Evolutionary conservation across 92 coral and sea anemone species (phyloP).

Genomic region (Umimayanthus kanabou): DNA sequence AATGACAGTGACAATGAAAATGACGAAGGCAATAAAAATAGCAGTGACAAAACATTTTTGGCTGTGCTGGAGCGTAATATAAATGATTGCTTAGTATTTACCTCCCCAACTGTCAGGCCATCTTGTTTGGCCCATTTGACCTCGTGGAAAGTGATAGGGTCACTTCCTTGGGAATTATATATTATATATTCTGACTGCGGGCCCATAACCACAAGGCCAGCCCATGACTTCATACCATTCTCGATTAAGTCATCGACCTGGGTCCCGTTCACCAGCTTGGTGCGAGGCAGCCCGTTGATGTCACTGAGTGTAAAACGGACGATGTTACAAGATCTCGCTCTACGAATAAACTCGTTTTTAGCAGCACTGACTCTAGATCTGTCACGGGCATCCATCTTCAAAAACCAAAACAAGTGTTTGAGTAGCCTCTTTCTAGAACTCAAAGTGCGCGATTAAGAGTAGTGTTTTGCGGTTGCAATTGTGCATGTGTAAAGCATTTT

Average conservation of each 20-base stretch:
- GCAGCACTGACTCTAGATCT: neutral
- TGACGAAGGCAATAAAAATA: too few relatives aligned
- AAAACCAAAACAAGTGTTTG: neutral
- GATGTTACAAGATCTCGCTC: slow-evolving; percentile 28
- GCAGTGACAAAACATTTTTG: too few relatives aligned
- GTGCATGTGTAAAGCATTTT: too few relatives aligned
- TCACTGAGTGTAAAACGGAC: slow-evolving; percentile 34
- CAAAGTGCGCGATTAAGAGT: too few relatives aligned
- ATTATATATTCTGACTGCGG: neutral
- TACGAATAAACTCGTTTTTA: neutral
- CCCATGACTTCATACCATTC: slow-evolving; percentile 29
- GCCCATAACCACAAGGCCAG: neutral
- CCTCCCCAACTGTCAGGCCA: slow-evolving; percentile 37
- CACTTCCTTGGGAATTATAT: slow-evolving; percentile 18
- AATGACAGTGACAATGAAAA: too few relatives aligned
- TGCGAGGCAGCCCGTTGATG: slow-evolving; percentile 33
- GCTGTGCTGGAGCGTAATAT: too few relatives aligned
- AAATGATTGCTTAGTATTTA: neutral
- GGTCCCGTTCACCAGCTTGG: slow-evolving; percentile 27
- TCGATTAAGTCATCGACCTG: slow-evolving; percentile 3
- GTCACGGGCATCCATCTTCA: neutral
- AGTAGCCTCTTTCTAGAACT: too few relatives aligned
- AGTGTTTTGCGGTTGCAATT: too few relatives aligned
- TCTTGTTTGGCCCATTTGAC: slow-evolving; percentile 29
- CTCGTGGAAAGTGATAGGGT: slow-evolving; percentile 29